A percentile compares a stretch with the other conserved stretches of the same genome.
These are phyloP conservation scores for Siphonodentalium dalli DNA, from an alignment of 2,888 invertebrate species.

Conservation along the genomic window DNA sequence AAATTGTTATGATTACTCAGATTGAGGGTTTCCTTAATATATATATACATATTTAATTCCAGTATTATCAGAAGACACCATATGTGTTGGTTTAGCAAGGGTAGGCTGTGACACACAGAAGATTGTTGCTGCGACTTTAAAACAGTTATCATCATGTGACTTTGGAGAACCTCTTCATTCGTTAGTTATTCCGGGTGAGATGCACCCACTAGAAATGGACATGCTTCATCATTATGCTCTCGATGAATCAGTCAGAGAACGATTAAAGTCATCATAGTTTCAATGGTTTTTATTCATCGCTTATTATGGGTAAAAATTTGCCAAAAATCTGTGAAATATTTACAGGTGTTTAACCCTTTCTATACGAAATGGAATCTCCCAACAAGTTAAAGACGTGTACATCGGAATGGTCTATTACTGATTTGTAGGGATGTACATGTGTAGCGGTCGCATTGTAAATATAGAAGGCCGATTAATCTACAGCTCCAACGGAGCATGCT, in stretches of 20 bases:
- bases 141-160: conserved; percentile 76
- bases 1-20: too few species aligned
- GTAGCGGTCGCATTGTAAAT: too few species aligned
- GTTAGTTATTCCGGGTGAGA: conserved; percentile 83
- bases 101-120: conserved; percentile 81
- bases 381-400: too few species aligned
- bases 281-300: too few species aligned
- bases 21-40: not conserved
- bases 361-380: too few species aligned
- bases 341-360: too few species aligned
- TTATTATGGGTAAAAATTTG: too few species aligned
- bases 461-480: too few species aligned
- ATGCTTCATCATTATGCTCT: conserved; percentile 72
- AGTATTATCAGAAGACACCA: conserved; percentile 68
- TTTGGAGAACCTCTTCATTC: conserved; percentile 94
- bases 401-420: too few species aligned
- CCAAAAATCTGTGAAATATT: too few species aligned
- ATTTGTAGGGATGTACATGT: too few species aligned
- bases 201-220: conserved; percentile 92
- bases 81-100: conserved; percentile 87
- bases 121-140: conserved; percentile 78
- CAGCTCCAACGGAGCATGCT: too few species aligned
- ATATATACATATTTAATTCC: conserved; percentile 26
- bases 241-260: conserved; percentile 34
- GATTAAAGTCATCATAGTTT: conserved; percentile 25